Conservation (phyloP, 2,113 vertebrate genomes). For the Ariopsis seemanni region DNA sequence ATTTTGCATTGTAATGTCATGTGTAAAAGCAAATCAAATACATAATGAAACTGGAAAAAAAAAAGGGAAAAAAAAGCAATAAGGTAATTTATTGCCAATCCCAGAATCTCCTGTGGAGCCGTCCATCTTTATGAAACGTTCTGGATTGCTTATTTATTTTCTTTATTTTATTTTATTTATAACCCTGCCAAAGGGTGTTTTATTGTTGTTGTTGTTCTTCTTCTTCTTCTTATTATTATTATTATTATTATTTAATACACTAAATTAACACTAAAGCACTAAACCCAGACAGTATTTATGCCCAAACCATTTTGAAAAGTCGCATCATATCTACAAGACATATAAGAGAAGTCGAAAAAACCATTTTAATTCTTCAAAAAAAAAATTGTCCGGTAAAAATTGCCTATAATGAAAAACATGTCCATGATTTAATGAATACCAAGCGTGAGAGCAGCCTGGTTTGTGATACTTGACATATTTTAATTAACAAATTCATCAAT, state of each 20-base stretch:
- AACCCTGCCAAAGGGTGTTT: background rate
- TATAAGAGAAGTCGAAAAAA: background rate
- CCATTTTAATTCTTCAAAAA: background rate
- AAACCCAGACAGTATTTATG: background rate
- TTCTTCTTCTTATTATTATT: too few species aligned
- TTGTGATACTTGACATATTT: background rate
- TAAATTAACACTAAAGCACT: background rate
- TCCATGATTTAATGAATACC: background rate
- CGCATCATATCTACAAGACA: background rate
- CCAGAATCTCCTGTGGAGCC: conserved; percentile 51
- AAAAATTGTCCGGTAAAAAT: background rate
- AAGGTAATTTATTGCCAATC: conserved; percentile 64
- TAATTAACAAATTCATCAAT: background rate
- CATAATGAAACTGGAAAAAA: conserved; percentile 63
- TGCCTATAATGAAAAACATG: background rate
- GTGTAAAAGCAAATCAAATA: conserved; percentile 74
- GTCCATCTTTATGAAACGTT: conserved; percentile 7
- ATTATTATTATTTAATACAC: background rate
- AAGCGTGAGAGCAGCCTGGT: background rate
- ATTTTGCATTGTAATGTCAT: conserved; percentile 75
- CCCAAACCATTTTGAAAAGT: background rate
- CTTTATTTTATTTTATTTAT: background rate
- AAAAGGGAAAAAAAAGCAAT: conserved; percentile 68
- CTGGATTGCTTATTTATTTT: background rate
- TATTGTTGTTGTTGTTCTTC: background rate